Evolutionary conservation across 2,113 vertebrate genomes (phyloP), one percentile per base, ranked within the genome.

Genomic region (Pomatorhinus ruficollis): DNA sequence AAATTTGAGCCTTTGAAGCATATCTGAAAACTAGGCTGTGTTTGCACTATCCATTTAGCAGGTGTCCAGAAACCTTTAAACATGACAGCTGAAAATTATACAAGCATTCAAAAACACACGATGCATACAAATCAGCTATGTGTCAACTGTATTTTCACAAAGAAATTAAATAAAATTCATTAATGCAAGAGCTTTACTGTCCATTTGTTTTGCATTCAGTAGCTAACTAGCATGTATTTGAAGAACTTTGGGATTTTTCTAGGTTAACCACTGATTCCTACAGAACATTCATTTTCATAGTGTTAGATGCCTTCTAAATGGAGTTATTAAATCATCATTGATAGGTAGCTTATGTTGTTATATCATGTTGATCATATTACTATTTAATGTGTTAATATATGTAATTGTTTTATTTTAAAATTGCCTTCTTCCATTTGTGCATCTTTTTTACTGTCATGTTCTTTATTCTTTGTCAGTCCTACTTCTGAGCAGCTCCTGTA

Each of bases 21-120:
- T 47, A 52, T 45, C n/a, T 86, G 24, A 90, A 82, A 91, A 80
- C 57, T 33, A 23, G 20, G 22, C 25, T 90, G 30, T 64, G 3
- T 86, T 95, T 96, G 49, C 52, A 40, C 6, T 74, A 78, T 42
- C 42, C n/a, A 35, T 90, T 96, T 92, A 94, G 56, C 79, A 92
- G 63, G 54, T 90, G 56, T 86, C 95, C 76, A 74, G 47, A 83
- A 93, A 37, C 60, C 45, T 88, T 93, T 83, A 88, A 90, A 63
- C 27, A 22, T 83, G 90, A 71, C 82, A 88, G 71, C 59, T 96
- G 90, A 90, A 92, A 91, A 91, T 63, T 33, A 63, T 66, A 63
- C 50, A 83, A 93, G 76, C 45, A 10, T 90, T 90, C 35, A 74
- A 3, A 80, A 85, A 53, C 45, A 50, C 42, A 9, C 11, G 54